Evolutionary conservation across 2,113 vertebrate genomes (phyloP).

Genomic region (Gobiocypris rarus): DNA sequence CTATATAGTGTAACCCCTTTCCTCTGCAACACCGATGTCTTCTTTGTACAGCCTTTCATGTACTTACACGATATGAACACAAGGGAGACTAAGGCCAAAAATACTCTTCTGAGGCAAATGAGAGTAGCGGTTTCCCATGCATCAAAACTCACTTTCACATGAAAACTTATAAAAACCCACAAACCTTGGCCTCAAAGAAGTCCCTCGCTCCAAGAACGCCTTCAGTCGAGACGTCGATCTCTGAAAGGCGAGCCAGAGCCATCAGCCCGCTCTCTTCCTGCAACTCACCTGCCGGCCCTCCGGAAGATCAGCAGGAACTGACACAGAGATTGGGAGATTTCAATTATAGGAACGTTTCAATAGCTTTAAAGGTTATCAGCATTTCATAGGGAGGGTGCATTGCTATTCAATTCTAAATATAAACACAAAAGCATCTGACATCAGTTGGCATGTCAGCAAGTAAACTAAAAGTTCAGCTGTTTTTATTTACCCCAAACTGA

Average conservation of each 20-base stretch:
- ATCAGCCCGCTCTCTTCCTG: conserved; percentile 91
- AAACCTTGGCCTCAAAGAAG: conserved; percentile 98
- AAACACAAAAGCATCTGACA: not conserved
- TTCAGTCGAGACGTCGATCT: conserved; percentile 90
- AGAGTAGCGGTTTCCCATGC: not conserved
- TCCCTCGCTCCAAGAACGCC: conserved; percentile 92
- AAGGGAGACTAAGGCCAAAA: not conserved
- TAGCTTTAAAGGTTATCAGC: conserved; percentile 24
- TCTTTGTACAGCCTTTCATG: not conserved
- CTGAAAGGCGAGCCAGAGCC: conserved; percentile 90
- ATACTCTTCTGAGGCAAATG: not conserved
- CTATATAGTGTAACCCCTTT: not conserved
- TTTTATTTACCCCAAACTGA: not conserved
- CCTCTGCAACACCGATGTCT: not conserved
- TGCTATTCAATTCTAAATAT: conserved; percentile 7
- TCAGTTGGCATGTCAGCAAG: not conserved
- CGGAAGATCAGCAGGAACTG: conserved; percentile 95
- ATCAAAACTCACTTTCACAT: not conserved
- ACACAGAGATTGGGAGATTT: conserved; percentile 18
- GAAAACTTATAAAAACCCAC: not conserved
- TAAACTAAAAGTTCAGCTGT: not conserved
- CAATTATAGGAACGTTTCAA: not conserved
- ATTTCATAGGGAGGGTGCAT: not conserved
- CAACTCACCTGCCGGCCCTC: conserved; percentile 86
- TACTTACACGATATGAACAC: not conserved